Base-by-base conservation (phyloP, 1,140 invertebrate species). In the Achroia grisella region DNA sequence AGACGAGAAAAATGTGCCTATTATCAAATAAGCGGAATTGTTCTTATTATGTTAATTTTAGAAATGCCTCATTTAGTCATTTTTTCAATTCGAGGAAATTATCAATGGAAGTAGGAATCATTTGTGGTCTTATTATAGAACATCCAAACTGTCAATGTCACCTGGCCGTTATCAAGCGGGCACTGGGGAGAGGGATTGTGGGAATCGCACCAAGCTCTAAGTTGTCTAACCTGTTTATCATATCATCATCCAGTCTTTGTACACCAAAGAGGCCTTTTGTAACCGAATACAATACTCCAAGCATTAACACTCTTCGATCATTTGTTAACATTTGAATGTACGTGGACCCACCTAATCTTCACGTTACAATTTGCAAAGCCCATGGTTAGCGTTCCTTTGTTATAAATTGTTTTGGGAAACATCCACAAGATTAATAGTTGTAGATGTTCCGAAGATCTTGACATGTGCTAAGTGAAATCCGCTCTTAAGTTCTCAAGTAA, bases 341-440 rank as follows among this genome's bases (percentile, higher is more conserved):
- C 36, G 15, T 52, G 52, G 56, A 65, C 60, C 62, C 63, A 52
- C 44, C 52, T 67, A 71, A 68, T 72, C 63, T 59, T 43, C 56
- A 49, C 55, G 55, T 59, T 61, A 58, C 58, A 74, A 78, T 77
- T 76, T 64, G 59, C 58, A 49, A 49, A 56, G 55, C 60, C 55
- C 48, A 54, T 47, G 63, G 61, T 61, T 62, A 23, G 17, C 51
- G 60, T 60, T 54, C 62, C 60, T 52, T 61, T 63, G 71, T 68
- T 65, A 80, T 76, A 78, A 83, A 83, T 83, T 77, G 79, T 78
- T 79, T 75, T 51, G 68, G 72, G 73, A 62, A 77, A 71, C 69
- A 76, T 72, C 62, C 55, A 47, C 48, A 75, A 78, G 79, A 83
- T 83, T 76, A 77, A 83, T 83, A 67, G 74, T 67, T 52, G 44